Percentiles rank a stretch among this genome's conserved stretches.
Conservation (phyloP, 1,140 invertebrate genomes). For the Heliconius hewitsoni region DNA sequence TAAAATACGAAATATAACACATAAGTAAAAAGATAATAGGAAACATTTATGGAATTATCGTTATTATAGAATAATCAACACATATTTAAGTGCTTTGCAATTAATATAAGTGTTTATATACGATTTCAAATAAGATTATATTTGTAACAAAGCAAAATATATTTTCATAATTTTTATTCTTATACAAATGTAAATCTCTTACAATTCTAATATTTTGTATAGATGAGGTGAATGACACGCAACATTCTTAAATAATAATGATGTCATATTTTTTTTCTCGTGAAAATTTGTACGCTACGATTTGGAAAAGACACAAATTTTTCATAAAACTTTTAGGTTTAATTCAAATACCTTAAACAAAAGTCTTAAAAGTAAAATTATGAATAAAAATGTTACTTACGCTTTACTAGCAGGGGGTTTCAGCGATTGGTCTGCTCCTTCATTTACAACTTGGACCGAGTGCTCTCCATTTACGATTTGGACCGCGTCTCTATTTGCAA, state of each 20-base stretch:
- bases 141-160: too few species aligned
- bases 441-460: slow-evolving; percentile 35
- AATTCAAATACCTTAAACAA: not conserved
- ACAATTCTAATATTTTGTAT: too few species aligned
- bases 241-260: too few species aligned
- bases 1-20: too few species aligned
- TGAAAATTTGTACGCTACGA: too few species aligned
- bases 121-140: not conserved
- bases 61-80: not conserved
- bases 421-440: slow-evolving; percentile 33
- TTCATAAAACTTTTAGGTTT: not conserved
- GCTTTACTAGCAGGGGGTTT: slow-evolving; percentile 34
- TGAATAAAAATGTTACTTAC: slow-evolving; percentile 39
- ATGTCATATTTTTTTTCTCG: too few species aligned
- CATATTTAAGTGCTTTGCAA: not conserved
- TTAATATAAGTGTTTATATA: not conserved
- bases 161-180: too few species aligned
- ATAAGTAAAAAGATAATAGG: not conserved
- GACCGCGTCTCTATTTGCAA: not conserved
- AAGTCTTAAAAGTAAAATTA: not conserved
- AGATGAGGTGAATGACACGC: too few species aligned
- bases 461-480: not conserved
- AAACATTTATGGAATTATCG: not conserved
- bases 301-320: too few species aligned
- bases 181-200: too few species aligned